Evolutionary conservation across 2,113 vertebrate genomes (phyloP).

Genomic region (Rhinolophus sinicus): DNA sequence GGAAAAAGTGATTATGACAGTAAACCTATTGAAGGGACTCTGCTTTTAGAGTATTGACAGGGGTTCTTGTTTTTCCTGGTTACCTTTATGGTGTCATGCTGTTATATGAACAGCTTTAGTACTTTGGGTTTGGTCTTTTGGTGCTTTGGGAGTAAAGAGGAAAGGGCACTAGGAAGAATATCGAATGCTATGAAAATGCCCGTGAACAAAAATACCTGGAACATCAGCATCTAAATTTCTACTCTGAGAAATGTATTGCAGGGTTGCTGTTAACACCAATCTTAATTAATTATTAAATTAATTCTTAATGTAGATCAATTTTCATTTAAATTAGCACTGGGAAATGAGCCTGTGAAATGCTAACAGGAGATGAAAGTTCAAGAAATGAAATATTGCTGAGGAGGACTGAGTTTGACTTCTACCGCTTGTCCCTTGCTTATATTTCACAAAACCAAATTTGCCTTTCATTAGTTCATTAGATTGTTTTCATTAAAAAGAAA

Average conservation of each 20-base stretch:
- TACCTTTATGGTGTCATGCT: background rate
- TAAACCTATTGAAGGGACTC: background rate
- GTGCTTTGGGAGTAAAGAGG: background rate
- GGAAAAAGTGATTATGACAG: background rate
- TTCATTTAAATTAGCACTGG: conserved; percentile 48
- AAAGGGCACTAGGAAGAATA: background rate
- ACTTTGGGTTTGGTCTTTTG: background rate
- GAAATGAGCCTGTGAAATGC: background rate
- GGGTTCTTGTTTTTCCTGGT: background rate
- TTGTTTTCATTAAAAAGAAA: conserved; percentile 50
- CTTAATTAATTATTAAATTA: conserved; percentile 62
- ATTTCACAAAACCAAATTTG: conserved; percentile 23
- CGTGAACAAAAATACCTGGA: background rate
- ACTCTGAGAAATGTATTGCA: background rate
- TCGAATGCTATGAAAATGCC: background rate
- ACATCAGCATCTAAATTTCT: background rate
- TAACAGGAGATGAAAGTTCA: background rate
- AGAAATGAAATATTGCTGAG: conserved; percentile 39
- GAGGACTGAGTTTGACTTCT: background rate
- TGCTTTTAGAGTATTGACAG: background rate
- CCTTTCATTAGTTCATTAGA: background rate
- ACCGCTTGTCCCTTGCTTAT: conserved; percentile 28
- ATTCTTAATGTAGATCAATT: conserved; percentile 37
- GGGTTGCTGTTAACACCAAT: background rate
- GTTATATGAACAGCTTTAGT: background rate